A percentile compares a stretch with the other conserved stretches of the same genome.
Conservation (phyloP, 2,888 invertebrate genomes). For the Ophion ellenae region DNA sequence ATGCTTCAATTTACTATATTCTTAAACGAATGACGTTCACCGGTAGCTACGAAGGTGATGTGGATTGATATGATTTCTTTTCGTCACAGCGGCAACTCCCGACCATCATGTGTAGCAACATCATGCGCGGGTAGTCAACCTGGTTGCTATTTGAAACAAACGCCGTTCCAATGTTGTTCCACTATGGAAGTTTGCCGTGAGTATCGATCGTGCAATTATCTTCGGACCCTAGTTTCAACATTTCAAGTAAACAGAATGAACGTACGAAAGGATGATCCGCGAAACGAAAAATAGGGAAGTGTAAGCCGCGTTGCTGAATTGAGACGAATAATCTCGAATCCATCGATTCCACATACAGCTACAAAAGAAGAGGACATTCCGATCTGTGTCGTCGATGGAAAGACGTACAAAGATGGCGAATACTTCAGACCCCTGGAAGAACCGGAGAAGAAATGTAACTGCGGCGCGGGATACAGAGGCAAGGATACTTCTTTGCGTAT, state of each 20-base stretch:
- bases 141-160: slow-evolving; percentile 5
- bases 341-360: slow-evolving; percentile 63
- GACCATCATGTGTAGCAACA: not conserved
- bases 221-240: not conserved
- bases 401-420: slow-evolving; percentile 73
- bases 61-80: not conserved
- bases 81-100: not conserved
- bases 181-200: slow-evolving; percentile 16
- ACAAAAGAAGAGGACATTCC: slow-evolving; percentile 64
- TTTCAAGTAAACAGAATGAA: not conserved
- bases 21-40: not conserved
- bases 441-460: slow-evolving; percentile 70
- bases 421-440: slow-evolving; percentile 68
- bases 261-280: not conserved
- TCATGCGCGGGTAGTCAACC: slow-evolving; percentile 4
- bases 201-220: slow-evolving; percentile 8
- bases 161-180: slow-evolving; percentile 7
- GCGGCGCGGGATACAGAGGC: slow-evolving; percentile 69
- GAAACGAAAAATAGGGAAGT: not conserved
- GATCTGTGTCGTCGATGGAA: slow-evolving; percentile 74
- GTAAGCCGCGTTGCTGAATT: not conserved
- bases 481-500: not conserved
- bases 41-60: too few relatives aligned
- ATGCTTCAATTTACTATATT: too few relatives aligned
- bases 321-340: not conserved